phyloP scores from a whole-genome alignment of 2,797 vertebrate genomes.

The Petrocephalus sullivani region DNA sequence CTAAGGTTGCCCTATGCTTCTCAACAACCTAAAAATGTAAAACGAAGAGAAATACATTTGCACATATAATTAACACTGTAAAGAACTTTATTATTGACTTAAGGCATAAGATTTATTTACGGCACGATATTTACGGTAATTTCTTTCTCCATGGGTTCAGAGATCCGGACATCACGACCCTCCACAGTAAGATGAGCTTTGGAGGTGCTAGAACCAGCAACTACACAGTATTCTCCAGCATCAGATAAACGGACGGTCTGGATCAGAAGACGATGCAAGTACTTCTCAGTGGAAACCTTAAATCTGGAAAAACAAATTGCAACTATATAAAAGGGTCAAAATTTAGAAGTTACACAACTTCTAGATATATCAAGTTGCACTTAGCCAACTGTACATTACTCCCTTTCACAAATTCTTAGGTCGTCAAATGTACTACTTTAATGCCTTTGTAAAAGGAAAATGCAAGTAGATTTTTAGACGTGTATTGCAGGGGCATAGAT shows the following conservation, averaged over 20 bases:
- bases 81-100: not conserved
- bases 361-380: not conserved
- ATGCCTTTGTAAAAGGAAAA: not conserved
- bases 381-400: not conserved
- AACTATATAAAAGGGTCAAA: not conserved
- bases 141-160: constrained; percentile 55
- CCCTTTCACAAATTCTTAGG: not conserved
- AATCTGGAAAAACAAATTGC: constrained; percentile 55
- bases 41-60: not conserved
- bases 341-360: not conserved
- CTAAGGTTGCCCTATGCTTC: constrained; percentile 73
- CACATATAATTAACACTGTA: not conserved
- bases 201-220: constrained; percentile 87
- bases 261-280: constrained; percentile 85
- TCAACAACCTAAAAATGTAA: constrained; percentile 66
- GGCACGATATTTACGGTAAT: constrained; percentile 52
- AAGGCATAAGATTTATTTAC: not conserved
- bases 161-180: constrained; percentile 79
- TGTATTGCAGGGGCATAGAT: not conserved
- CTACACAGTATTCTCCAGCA: constrained; percentile 85
- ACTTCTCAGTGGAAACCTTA: constrained; percentile 80
- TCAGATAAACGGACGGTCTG: constrained; percentile 83
- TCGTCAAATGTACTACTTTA: not conserved
- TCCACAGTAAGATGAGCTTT: constrained; percentile 82
- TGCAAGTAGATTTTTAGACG: not conserved